phyloP scores from a whole-genome alignment of 2,113 vertebrate species.

The Silurus meridionalis region DNA sequence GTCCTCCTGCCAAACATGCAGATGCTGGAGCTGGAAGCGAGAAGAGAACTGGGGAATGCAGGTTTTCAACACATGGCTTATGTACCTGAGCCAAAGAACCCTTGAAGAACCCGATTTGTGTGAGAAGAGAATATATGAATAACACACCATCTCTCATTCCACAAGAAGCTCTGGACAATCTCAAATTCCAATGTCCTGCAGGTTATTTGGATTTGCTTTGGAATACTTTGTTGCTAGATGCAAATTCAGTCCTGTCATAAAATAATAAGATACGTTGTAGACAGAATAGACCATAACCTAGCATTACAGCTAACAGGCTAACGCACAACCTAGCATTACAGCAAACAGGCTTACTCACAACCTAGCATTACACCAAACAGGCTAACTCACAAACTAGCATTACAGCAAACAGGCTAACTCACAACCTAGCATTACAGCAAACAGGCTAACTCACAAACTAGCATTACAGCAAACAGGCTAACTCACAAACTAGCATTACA shows the following conservation, averaged over 20 bases:
- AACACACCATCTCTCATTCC: neutral
- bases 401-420: neutral
- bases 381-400: neutral
- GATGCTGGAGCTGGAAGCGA: slow-evolving; percentile 2
- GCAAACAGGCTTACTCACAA: neutral
- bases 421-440: neutral
- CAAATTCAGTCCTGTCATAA: neutral
- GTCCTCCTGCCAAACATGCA: slow-evolving; percentile 14
- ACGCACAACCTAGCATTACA: neutral
- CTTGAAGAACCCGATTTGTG: neutral
- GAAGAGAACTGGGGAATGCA: neutral
- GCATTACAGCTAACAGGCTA: neutral
- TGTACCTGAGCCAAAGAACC: neutral
- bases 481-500: neutral
- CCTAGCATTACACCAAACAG: neutral
- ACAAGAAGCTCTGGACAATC: neutral
- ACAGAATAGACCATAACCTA: neutral
- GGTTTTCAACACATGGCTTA: neutral
- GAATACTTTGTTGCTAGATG: neutral
- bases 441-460: neutral
- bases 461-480: no score
- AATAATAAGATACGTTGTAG: neutral
- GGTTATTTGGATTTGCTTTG: neutral
- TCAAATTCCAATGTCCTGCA: neutral
- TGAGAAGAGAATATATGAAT: neutral